Base-by-base conservation (phyloP, 2,797 vertebrate species). In the Spheniscus humboldti region DNA sequence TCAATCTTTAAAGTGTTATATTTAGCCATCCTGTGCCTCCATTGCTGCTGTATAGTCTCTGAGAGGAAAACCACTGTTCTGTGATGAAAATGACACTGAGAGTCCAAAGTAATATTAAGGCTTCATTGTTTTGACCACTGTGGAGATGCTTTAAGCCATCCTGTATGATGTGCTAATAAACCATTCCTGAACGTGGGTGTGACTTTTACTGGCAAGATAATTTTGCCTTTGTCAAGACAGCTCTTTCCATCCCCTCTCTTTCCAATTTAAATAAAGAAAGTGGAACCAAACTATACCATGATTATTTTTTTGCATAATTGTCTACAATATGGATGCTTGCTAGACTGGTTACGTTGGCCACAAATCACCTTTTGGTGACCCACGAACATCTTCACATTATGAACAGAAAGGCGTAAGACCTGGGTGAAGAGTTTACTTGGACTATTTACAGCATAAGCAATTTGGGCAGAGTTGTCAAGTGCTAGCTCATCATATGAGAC, bases 361-460 rank as follows among this genome's bases (percentile, higher is more conserved):
- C 94, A 87, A 62, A 69, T 92, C 74, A 88, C 94, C 94, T 90
- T 90, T 62, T 74, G 90, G 82, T 96, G 90, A 96, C 92, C 93
- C 33, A 27, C 6, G 59, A 95, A 71, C 43, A 60, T 27, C 53
- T 74, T 92, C 30, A 67, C 48, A 11, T 83, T 90, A 62, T 66
- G 67, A 94, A 72, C n/a, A 75, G 64, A 73, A 71, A 80, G 69
- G 31, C 13, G 0, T 45, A 80, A 90, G 86, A 48, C 73, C 37
- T 48, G 56, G 76, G 59, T 94, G 45, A 96, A 74, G 78, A 90
- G 79, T 88, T 95, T 90, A 86, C 76, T 93, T 68, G 64, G n/a
- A 77, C 37, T 35, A 35, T 62, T 95, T 92, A 69, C 27, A 90
- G 85, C 59, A 47, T 76, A 69, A 91, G 72, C 56, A 69, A 7